Evolutionary conservation across 1,140 invertebrate genomes (phyloP).

Genomic region (Pemphigus obesinymphae): DNA sequence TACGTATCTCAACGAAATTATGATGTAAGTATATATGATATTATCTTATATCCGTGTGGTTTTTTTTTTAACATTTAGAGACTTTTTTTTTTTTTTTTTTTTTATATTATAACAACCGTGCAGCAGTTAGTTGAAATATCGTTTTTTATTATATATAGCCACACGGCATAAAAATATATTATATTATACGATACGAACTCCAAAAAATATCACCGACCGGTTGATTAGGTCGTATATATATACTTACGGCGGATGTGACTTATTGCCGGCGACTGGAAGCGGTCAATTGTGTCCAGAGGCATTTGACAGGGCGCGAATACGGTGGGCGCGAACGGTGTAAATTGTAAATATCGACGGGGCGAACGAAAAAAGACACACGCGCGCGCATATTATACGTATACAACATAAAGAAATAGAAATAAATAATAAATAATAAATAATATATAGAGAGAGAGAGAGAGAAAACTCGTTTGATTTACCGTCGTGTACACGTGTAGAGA

Average conservation of each 20-base stretch:
- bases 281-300: constrained; percentile 33
- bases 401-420: too few relatives aligned
- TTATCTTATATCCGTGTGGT: too few relatives aligned
- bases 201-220: constrained; percentile 16
- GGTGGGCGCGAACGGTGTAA: constrained; percentile 8
- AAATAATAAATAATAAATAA: not conserved
- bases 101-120: not conserved
- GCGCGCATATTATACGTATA: too few relatives aligned
- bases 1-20: too few relatives aligned
- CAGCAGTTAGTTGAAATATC: not conserved
- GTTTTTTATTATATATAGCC: not conserved
- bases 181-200: not conserved
- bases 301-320: not conserved
- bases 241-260: constrained; percentile 35
- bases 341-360: constrained; percentile 20
- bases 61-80: not conserved
- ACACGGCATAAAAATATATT: not conserved
- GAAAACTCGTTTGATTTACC: constrained; percentile 21
- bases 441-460: not conserved
- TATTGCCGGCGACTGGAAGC: constrained; percentile 14
- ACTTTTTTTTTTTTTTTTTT: not conserved
- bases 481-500: not conserved
- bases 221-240: constrained; percentile 19
- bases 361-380: too few relatives aligned
- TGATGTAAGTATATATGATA: too few relatives aligned